Percentiles rank a stretch among this genome's conserved stretches.
These are phyloP conservation scores for Epicampocera succincta DNA, from an alignment of 2,888 invertebrate genomes.

Conservation along the genomic window DNA sequence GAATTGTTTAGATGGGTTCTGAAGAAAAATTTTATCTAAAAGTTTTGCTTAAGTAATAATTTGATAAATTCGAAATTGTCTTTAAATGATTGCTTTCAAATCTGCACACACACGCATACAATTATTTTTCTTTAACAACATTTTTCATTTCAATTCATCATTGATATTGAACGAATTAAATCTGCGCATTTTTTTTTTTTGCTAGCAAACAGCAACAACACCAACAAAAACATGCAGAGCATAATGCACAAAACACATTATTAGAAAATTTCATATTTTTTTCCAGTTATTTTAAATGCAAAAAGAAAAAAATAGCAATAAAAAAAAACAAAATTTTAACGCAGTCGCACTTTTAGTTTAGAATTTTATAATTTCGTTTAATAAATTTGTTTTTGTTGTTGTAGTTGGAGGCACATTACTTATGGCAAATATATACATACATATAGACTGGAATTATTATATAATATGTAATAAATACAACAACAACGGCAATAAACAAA, in stretches of 20 bases:
- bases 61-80: too few species aligned
- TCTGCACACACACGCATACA: too few species aligned
- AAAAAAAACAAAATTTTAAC: conserved; percentile 75
- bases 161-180: conserved; percentile 45
- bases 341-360: conserved; percentile 78
- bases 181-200: conserved; percentile 20
- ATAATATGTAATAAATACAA: conserved; percentile 65
- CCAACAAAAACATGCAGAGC: conserved; percentile 13
- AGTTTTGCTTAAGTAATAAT: too few species aligned
- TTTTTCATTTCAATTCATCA: conserved; percentile 26
- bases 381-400: conserved; percentile 42
- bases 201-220: conserved; percentile 44
- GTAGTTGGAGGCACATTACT: conserved; percentile 47
- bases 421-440: conserved; percentile 59
- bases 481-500: conserved; percentile 58
- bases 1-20: too few species aligned
- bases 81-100: too few species aligned
- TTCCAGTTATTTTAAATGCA: conserved; percentile 43
- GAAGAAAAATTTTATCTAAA: too few species aligned
- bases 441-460: conserved; percentile 64
- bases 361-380: conserved; percentile 67
- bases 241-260: conserved; percentile 65
- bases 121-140: background rate
- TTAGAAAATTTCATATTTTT: conserved; percentile 49
- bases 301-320: conserved; percentile 21